phyloP scores from a whole-genome alignment of 1,140 invertebrate species.

The Lordiphosa clarofinis region DNA sequence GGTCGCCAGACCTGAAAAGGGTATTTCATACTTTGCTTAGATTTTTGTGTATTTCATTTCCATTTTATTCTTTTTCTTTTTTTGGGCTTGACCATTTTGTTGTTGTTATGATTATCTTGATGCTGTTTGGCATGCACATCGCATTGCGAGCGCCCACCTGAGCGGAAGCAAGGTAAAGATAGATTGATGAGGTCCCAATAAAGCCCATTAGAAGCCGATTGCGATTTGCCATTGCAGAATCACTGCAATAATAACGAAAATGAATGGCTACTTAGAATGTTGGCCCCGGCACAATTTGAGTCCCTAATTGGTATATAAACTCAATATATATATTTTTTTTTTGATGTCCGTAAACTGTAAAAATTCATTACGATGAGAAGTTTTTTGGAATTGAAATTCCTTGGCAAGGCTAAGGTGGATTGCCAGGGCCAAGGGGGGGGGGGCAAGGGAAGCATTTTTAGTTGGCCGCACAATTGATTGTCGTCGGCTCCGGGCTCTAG shows the following conservation, averaged over 20 bases:
- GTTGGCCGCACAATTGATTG: slow-evolving; percentile 49
- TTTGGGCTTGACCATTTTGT: slow-evolving; percentile 4
- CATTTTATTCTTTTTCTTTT: slow-evolving; percentile 7
- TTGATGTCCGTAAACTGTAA: slow-evolving; percentile 54
- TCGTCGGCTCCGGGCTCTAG: slow-evolving; percentile 16
- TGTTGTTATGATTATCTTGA: slow-evolving; percentile 3
- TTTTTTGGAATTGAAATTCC: slow-evolving; percentile 59
- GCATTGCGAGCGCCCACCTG: not conserved
- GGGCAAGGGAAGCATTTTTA: slow-evolving; percentile 49
- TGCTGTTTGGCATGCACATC: not conserved
- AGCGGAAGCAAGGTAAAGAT: slow-evolving; percentile 30
- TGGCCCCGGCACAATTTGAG: slow-evolving; percentile 35
- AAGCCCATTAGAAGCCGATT: slow-evolving; percentile 23
- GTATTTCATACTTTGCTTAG: too few species aligned
- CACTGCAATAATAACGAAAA: slow-evolving; percentile 60
- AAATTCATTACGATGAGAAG: slow-evolving; percentile 54
- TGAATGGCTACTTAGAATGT: slow-evolving; percentile 45
- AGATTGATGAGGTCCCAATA: slow-evolving; percentile 46
- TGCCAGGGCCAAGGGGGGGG: not conserved
- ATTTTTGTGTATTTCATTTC: not conserved
- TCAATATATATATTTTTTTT: slow-evolving; percentile 26
- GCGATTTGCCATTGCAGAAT: slow-evolving; percentile 36
- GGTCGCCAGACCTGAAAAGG: too few species aligned
- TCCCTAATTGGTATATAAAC: slow-evolving; percentile 50
- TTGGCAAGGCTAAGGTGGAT: slow-evolving; percentile 12